Evolutionary conservation across 2,797 vertebrate species (phyloP), one percentile per base, ranked within the genome.

Genomic region (Esox lucius): DNA sequence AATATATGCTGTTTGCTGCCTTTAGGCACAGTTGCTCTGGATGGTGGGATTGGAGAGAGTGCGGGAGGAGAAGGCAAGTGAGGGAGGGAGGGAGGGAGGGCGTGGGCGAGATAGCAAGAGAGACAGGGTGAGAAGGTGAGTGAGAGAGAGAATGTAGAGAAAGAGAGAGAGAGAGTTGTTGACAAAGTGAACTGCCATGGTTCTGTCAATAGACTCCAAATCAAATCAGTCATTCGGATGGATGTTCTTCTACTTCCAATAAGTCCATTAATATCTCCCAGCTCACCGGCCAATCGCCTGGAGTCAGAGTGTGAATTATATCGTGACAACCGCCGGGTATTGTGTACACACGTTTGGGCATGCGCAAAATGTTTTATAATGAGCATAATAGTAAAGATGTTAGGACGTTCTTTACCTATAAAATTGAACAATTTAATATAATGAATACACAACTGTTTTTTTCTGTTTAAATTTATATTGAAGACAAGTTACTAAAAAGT

Each of bases 181-280:
- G 28, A 70, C 48, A 53, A 70, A 70, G 28, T 70, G 24, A 51
- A 70, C 69, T 51, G 26, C 49, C 69, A 70, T 53, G 69, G 48
- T 53, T 24, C 56, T 72, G 33, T n/a, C 53, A 31, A 56, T 56
- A 61, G 70, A 56, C 33, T 28, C 53, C n/a, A 61, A 72, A 72
- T 72, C 56, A 61, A 72, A 62, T 72, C 33, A 61, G 56, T 33
- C 53, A 42, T n/a, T 19, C 12, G n/a, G 53, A 33, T n/a, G 35
- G 70, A 61, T 72, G 70, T 26, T n/a, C 11, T 48, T 70, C 68
- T 46, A 49, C 68, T 22, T 24, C 70, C 53, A 42, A 39, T 61
- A 33, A n/a, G 33, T 61, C 33, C 33, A 61, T 72, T 24, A 61
- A 33, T 61, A 42, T 61, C 70, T 42, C n/a, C 33, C 26, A 51